Evolutionary conservation across 2,113 vertebrate species (phyloP), one percentile per base, ranked within the genome.

Genomic region (Sturnus vulgaris): DNA sequence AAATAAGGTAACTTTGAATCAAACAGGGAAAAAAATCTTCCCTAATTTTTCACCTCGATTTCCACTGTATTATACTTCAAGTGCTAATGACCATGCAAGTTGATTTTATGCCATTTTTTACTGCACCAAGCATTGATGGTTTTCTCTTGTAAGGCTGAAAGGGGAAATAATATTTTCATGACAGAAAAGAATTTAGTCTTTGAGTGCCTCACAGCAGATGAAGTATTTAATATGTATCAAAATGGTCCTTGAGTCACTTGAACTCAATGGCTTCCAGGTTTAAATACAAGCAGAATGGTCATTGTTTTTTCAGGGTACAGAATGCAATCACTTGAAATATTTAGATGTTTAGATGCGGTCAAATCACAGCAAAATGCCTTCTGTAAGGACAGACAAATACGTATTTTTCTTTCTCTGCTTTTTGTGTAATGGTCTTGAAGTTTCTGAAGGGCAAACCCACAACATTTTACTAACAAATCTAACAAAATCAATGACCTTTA

Each of bases 261-360:
- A 96, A 96, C 69, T 79, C 47, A 16, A 60, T 35, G 66, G 53
- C 80, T 94, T 95, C 79, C 68, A 90, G 81, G 73, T 86, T 71
- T 84, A 94, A 95, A 93, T 50, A 21, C 90, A 91, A 91, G 70
- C 50, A 92, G 53, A 82, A 78, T 35, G 5, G 28, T 55, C 57
- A 71, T 12, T 90, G 76, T 82, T 85, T 91, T 90, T 65, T 86
- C 82, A 97, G 42, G 84, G 52, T 61, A 72, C 42, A 66, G 70
- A 68, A 82, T 79, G 37, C 12, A n/a, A 72, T 77, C 84, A 69
- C 59, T 71, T 64, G 27, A 84, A 94, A 66, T 12, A 82, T 39
- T 65, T 20, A 61, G 23, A 73, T 9, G 5, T 57, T 55, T 47
- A 55, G 18, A 47, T n/a, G 35, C n/a, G 44, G 56, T 71, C 28